Conservation (phyloP, 1,140 invertebrate species). For the Drosophila orena region DNA sequence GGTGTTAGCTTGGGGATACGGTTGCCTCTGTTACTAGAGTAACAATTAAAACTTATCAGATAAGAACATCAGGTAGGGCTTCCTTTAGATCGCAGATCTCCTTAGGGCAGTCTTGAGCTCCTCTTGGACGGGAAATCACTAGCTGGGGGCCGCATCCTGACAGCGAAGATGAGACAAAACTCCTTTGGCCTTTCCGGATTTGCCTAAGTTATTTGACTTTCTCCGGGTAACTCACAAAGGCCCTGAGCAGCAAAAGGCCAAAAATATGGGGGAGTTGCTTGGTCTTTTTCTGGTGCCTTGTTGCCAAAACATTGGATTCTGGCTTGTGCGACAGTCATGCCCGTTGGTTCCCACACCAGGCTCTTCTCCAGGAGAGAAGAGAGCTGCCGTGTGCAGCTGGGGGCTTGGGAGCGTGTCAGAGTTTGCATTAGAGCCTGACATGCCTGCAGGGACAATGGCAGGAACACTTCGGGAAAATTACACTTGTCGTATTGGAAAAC, state of each 20-base stretch:
- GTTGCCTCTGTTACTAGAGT: too few relatives aligned
- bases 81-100: slow-evolving; percentile 15
- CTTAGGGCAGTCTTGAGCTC: slow-evolving; percentile 20
- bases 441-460: slow-evolving; percentile 70
- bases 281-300: slow-evolving; percentile 43
- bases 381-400: slow-evolving; percentile 51
- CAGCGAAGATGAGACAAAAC: slow-evolving; percentile 44
- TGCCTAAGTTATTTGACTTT: slow-evolving; percentile 79
- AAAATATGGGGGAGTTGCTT: slow-evolving; percentile 40
- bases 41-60: background rate
- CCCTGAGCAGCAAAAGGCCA: slow-evolving; percentile 68
- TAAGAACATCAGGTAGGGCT: slow-evolving; percentile 17
- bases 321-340: slow-evolving; percentile 55
- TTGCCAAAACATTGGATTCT: slow-evolving; percentile 64
- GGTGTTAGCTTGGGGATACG: too few relatives aligned
- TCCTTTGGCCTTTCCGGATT: slow-evolving; percentile 69
- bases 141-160: slow-evolving; percentile 38
- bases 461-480: slow-evolving; percentile 14
- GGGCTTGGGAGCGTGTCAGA: slow-evolving; percentile 65
- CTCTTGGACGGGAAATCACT: slow-evolving; percentile 29
- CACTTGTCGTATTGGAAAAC: background rate
- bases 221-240: slow-evolving; percentile 42
- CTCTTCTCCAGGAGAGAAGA: slow-evolving; percentile 39
- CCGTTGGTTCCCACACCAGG: slow-evolving; percentile 37
- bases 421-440: slow-evolving; percentile 78